A percentile compares a stretch with the other conserved stretches of the same genome.
phyloP scores from a whole-genome alignment of 2,888 invertebrate genomes.

The Petrolisthes manimaculis region DNA sequence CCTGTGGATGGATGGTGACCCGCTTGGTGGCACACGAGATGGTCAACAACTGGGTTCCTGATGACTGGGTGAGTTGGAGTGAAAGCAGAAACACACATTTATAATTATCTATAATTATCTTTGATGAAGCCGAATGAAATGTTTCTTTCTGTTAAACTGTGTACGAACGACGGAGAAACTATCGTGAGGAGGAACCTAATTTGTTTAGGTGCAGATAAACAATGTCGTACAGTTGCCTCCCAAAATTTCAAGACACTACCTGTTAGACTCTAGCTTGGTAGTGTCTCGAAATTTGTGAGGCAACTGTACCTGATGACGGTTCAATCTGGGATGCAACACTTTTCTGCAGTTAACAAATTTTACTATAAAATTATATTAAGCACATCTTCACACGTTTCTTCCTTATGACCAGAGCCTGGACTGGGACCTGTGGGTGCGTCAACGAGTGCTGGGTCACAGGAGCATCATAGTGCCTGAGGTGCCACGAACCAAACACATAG shows the following conservation, averaged over 20 bases:
- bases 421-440: constrained; percentile 56
- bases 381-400: background rate
- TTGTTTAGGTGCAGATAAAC: no score
- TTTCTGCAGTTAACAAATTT: no score
- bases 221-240: no score
- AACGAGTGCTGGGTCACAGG: constrained; percentile 7
- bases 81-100: background rate
- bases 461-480: constrained; percentile 50
- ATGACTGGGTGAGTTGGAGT: constrained; percentile 1
- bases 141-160: background rate
- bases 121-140: no score
- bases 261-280: no score
- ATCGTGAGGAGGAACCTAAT: background rate
- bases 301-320: no score
- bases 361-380: background rate
- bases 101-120: background rate
- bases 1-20: constrained; percentile 60
- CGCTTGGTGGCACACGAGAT: constrained; percentile 36
- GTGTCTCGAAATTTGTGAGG: no score
- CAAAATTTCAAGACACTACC: no score
- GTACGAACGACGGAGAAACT: background rate
- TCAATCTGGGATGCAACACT: no score
- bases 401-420: constrained; percentile 36
- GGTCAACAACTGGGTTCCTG: constrained; percentile 47
- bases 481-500: constrained; percentile 56